Evolutionary conservation across 2,113 vertebrate genomes (phyloP), one percentile per base, ranked within the genome.

Genomic region (Bujurquina vittata): DNA sequence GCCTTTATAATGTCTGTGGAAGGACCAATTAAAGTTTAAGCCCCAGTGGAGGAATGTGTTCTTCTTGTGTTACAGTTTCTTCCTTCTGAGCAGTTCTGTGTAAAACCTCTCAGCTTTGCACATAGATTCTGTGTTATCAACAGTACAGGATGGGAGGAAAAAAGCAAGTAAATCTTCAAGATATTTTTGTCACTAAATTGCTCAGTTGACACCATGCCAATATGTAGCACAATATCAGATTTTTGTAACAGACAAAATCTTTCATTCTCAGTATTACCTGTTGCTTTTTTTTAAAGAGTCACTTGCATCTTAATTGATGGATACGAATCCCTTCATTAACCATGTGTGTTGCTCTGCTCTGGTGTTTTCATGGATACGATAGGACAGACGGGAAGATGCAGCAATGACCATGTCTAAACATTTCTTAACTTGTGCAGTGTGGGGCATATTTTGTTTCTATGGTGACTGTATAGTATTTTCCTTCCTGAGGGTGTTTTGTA

Each of bases 361-460:
- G 60, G 57, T 88, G 77, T 80, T 88, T 88, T 76, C 40, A 69
- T 75, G 55, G 83, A 79, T 14, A 62, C 35, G 65, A 62, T 65
- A 54, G 2, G 49, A 82, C 40, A 79, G 49, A 46, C 72, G 79
- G 84, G 74, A 88, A 83, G 77, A 77, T 7, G 11, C 73, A 84
- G 77, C 57, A 78, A 57, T 52, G 67, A 81, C 33, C 17, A 37
- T 22, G 60, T 57, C 59, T 63, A 79, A 87, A 87, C 80, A 80
- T 80, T 52, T 77, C 62, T 61, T 46, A 59, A 75, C 54, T 59
- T 79, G 29, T 81, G 61, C 29, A 17, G 35, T 69, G 29, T 31
- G n/a, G 62, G 37, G 31, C 40, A 43, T 78, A 75, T 87, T 81
- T 89, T 91, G 87, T 87, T 77, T 79, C 88, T 59, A 56, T 87